Evolutionary conservation across 2,797 vertebrate species (phyloP).

Genomic region (Mus spretus): DNA sequence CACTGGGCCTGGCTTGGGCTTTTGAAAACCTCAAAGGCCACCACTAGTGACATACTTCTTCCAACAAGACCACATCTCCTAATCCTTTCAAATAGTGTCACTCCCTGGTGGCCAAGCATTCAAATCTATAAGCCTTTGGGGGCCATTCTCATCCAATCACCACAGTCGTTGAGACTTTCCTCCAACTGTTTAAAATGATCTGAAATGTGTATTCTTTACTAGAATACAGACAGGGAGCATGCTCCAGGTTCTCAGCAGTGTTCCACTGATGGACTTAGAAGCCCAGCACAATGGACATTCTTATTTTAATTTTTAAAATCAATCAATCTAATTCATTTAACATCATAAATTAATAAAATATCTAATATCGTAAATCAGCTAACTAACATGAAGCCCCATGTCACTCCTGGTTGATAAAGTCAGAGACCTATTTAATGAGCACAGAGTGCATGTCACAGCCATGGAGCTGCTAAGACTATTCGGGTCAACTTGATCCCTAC

Average conservation of each 20-base stretch:
- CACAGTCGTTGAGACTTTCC: not conserved
- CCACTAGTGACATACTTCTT: not conserved
- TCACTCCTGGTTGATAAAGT: not conserved
- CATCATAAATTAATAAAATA: not conserved
- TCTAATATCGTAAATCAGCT: constrained; percentile 1
- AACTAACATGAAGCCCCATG: not conserved
- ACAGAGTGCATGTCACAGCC: not conserved
- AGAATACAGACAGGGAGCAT: not conserved
- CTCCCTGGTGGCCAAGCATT: not conserved
- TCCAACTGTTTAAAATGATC: not conserved
- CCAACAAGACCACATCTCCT: not conserved
- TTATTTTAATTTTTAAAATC: not conserved
- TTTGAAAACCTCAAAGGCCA: not conserved
- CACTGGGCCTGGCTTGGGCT: too few species aligned
- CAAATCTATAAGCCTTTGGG: not conserved
- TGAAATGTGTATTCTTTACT: not conserved
- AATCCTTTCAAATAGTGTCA: not conserved
- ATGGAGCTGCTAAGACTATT: not conserved
- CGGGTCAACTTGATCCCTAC: not conserved
- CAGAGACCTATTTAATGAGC: not conserved
- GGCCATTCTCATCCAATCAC: not conserved
- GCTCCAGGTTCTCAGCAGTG: not conserved
- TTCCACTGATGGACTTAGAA: not conserved
- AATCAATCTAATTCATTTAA: not conserved
- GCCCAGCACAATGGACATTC: not conserved